A percentile compares a stretch with the other conserved stretches of the same genome.
phyloP scores from a whole-genome alignment of 2,797 vertebrate genomes.

The Notamacropus eugenii region DNA sequence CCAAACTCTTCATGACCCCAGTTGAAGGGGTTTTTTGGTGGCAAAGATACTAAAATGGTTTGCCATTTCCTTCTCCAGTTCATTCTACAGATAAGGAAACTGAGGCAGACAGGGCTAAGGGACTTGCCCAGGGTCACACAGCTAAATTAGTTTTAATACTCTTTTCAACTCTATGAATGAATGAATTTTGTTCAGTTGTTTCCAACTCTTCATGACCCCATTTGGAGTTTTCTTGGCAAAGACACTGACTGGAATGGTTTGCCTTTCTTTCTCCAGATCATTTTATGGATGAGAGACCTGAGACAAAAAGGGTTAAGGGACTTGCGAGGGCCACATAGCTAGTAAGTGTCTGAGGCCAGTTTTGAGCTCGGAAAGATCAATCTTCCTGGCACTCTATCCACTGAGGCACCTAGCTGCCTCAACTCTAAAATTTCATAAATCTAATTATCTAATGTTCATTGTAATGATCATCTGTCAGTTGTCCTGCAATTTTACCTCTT shows the following conservation, averaged over 20 bases:
- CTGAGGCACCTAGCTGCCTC: background rate
- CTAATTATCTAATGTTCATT: background rate
- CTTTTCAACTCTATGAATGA: too few species aligned
- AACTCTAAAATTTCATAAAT: background rate
- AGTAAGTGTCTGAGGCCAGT: background rate
- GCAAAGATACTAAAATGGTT: background rate
- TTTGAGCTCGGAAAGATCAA: background rate
- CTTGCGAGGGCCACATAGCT: background rate
- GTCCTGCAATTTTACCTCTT: background rate
- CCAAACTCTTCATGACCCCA: background rate
- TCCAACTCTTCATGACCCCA: background rate
- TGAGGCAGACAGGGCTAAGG: background rate
- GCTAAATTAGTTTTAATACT: background rate
- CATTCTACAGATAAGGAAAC: background rate
- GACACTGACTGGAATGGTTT: background rate
- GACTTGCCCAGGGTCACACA: background rate
- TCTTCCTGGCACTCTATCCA: background rate
- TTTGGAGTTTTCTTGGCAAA: background rate
- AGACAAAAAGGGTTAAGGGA: background rate
- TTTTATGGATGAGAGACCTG: background rate
- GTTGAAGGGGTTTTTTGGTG: background rate
- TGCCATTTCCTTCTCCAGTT: background rate
- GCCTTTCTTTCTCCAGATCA: background rate
- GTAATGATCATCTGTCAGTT: background rate
- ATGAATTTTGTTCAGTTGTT: too few species aligned